These are phyloP conservation scores for Hydrophis major DNA, from an alignment of 2,797 vertebrate genomes.

Conservation along the genomic window DNA sequence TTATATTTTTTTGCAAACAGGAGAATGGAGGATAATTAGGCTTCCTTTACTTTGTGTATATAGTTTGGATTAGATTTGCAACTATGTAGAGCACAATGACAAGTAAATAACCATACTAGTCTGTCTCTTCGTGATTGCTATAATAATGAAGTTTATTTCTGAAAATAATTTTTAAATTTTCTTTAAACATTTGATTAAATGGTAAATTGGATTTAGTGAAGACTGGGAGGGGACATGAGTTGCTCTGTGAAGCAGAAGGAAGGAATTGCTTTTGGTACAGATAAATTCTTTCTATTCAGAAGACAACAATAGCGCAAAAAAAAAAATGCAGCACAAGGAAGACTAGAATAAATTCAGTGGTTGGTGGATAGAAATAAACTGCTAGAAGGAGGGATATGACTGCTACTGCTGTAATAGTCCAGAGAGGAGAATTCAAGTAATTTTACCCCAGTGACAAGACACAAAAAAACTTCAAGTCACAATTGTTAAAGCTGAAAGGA, in stretches of 20 bases:
- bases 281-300: background rate
- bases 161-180: background rate
- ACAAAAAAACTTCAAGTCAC: background rate
- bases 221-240: background rate
- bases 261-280: background rate
- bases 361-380: background rate
- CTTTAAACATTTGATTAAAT: background rate
- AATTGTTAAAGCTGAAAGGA: background rate
- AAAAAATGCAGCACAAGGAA: background rate
- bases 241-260: background rate
- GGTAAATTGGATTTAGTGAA: background rate
- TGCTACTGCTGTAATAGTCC: background rate
- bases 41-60: background rate
- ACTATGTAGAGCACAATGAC: background rate
- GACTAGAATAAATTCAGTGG: background rate
- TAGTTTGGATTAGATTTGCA: background rate
- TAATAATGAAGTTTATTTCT: background rate
- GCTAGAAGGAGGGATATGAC: background rate
- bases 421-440: background rate
- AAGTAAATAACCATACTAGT: background rate
- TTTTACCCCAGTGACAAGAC: background rate
- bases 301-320: background rate
- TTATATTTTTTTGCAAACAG: background rate
- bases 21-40: background rate
- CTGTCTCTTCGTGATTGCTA: background rate